phyloP scores from a whole-genome alignment of 1,140 invertebrate species.

The Lethrus apterus region DNA sequence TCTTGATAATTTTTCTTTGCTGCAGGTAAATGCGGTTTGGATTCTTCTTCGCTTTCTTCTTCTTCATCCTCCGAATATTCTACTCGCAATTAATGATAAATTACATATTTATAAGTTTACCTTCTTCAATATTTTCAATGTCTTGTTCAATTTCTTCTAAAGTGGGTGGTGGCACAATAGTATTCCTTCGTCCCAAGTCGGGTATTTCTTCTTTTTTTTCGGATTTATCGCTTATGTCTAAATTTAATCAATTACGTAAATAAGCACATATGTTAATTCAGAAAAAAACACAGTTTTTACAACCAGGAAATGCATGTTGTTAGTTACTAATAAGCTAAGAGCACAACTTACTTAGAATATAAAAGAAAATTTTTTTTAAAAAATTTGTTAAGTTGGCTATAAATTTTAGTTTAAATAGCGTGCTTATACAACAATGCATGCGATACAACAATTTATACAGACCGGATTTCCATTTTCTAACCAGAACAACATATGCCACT shows the following conservation, averaged over 20 bases:
- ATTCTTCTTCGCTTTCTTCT: conserved; percentile 29
- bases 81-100: no score
- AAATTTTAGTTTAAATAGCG: no score
- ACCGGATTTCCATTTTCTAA: conserved; percentile 43
- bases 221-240: no score
- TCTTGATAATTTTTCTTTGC: conserved; percentile 31
- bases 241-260: conserved; percentile 1
- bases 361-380: no score
- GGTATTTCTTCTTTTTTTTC: conserved; percentile 24
- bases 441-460: no score
- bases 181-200: conserved; percentile 42
- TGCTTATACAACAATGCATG: no score
- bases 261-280: not conserved
- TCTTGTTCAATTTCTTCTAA: conserved; percentile 38
- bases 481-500: conserved; percentile 66
- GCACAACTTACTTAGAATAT: no score
- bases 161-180: conserved; percentile 40
- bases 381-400: no score
- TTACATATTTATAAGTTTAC: conserved; percentile 24
- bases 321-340: no score
- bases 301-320: conserved; percentile 36
- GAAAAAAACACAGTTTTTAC: not conserved
- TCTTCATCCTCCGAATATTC: conserved; percentile 36
- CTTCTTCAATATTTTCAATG: conserved; percentile 30
- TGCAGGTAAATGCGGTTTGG: conserved; percentile 17